phyloP scores from a whole-genome alignment of 2,888 invertebrate genomes.

The Microdon myrmicae region DNA sequence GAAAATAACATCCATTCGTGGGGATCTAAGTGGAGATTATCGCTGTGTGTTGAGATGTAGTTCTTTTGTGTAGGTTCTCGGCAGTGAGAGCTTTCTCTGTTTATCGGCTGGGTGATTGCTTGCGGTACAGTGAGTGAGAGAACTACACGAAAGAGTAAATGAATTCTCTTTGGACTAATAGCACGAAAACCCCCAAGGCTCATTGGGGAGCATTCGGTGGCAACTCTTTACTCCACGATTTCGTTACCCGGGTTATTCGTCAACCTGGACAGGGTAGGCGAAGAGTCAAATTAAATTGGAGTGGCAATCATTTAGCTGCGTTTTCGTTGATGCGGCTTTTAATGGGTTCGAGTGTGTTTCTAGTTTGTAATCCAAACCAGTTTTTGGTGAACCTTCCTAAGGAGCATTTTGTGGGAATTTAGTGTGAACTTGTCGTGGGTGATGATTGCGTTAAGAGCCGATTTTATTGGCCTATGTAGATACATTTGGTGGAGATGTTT shows the following conservation, averaged over 20 bases:
- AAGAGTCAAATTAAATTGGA: constrained; percentile 15
- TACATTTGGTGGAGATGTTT: too few species aligned
- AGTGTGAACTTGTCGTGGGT: too few species aligned
- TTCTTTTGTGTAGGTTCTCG: constrained; percentile 15
- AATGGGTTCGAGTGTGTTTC: constrained; percentile 7
- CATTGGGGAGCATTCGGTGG: too few species aligned
- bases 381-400: too few species aligned
- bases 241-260: constrained; percentile 5
- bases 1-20: constrained; percentile 25
- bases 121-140: too few species aligned
- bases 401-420: too few species aligned
- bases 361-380: too few species aligned
- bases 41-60: not conserved
- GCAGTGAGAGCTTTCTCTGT: constrained; percentile 23
- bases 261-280: constrained; percentile 9
- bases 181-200: constrained; percentile 8
- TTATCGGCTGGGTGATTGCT: not conserved
- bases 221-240: too few species aligned
- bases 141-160: constrained; percentile 9
- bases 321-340: constrained; percentile 8
- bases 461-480: too few species aligned
- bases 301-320: constrained; percentile 20
- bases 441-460: too few species aligned
- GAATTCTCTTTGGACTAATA: constrained; percentile 14
- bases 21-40: too few species aligned